These are phyloP conservation scores for Platorchestia sp. DNA, from an alignment of 1,140 invertebrate genomes.

Conservation along the genomic window DNA sequence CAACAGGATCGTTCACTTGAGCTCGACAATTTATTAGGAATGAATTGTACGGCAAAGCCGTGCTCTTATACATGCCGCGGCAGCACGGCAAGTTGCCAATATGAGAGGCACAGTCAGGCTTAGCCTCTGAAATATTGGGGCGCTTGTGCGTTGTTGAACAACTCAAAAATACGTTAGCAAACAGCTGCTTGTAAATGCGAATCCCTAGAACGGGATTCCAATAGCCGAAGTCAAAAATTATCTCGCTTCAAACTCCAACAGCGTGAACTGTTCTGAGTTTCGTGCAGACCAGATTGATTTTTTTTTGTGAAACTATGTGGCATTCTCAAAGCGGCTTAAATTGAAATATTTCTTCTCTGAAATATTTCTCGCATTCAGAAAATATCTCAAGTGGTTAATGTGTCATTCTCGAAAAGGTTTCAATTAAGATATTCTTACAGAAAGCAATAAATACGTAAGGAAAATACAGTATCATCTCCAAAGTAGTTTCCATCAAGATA, in stretches of 20 bases:
- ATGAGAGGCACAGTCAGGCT: neutral
- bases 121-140: neutral
- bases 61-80: neutral
- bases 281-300: neutral
- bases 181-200: neutral
- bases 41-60: neutral
- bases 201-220: neutral
- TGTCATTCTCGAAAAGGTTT: neutral
- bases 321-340: neutral
- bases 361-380: too few species aligned
- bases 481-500: too few species aligned
- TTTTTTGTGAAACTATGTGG: neutral
- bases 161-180: conserved; percentile 1
- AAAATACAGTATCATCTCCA: too few species aligned
- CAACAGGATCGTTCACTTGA: neutral
- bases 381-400: too few species aligned
- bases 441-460: too few species aligned
- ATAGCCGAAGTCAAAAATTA: neutral
- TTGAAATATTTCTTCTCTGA: neutral
- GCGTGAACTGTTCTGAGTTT: neutral
- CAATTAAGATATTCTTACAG: neutral
- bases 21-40: neutral
- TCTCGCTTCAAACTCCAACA: neutral
- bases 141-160: neutral
- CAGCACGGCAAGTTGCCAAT: neutral